phyloP scores from a whole-genome alignment of 2,797 vertebrate genomes.

The Coranthus polyacanthus region DNA sequence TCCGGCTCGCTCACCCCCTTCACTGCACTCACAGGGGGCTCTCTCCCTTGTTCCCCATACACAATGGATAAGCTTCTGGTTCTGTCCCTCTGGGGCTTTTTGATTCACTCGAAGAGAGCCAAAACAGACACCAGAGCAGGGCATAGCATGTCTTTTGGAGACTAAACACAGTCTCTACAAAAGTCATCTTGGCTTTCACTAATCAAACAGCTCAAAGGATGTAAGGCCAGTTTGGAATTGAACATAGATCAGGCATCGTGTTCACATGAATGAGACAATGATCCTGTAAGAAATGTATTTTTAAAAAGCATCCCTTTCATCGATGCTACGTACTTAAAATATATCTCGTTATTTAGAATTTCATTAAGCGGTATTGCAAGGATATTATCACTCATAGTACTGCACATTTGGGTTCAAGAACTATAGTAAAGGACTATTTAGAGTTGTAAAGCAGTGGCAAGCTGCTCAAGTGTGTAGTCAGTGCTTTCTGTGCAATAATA shows the following conservation, averaged over 20 bases:
- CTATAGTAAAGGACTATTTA: constrained; percentile 45
- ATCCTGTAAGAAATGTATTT: too few species aligned
- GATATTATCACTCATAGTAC: constrained; percentile 23
- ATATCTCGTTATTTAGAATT: constrained; percentile 21
- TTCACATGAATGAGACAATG: too few species aligned
- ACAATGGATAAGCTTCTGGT: constrained; percentile 70
- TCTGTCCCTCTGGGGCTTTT: constrained; percentile 75
- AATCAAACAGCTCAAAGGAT: constrained; percentile 68
- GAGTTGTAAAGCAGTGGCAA: constrained; percentile 17
- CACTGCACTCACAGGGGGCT: constrained; percentile 57
- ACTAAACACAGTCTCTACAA: constrained; percentile 63
- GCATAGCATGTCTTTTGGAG: constrained; percentile 60
- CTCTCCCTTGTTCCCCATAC: constrained; percentile 52
- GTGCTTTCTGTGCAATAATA: constrained; percentile 46
- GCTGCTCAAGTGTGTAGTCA: constrained; percentile 34
- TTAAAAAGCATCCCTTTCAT: neutral
- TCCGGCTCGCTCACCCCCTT: constrained; percentile 62
- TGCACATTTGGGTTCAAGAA: constrained; percentile 35
- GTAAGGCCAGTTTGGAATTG: too few species aligned
- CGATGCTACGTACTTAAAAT: neutral
- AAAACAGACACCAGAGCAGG: constrained; percentile 75
- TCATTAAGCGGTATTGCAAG: constrained; percentile 30
- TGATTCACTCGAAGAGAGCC: constrained; percentile 79
- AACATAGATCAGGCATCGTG: too few species aligned
- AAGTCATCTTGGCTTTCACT: constrained; percentile 68